These are phyloP conservation scores for Orestias chungarensis DNA, from an alignment of 2,797 vertebrate genomes.

Conservation along the genomic window DNA sequence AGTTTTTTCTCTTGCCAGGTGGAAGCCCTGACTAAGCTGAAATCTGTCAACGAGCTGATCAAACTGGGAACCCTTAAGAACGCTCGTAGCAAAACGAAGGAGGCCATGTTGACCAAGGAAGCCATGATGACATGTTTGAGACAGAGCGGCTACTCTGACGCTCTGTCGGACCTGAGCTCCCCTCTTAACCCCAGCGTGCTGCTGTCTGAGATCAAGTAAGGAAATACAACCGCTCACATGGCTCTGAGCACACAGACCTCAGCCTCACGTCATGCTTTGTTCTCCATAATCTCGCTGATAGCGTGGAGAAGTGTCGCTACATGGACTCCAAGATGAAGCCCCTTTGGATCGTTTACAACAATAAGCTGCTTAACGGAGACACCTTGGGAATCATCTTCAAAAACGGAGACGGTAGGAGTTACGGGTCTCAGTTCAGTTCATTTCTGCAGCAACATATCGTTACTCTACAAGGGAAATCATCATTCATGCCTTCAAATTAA, in stretches of 20 bases:
- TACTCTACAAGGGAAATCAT: too few relatives aligned
- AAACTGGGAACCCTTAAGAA: conserved; percentile 93
- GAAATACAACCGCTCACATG: background rate
- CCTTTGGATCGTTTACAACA: conserved; percentile 97
- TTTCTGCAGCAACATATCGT: too few relatives aligned
- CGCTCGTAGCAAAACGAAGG: conserved; percentile 88
- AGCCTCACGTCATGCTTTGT: background rate
- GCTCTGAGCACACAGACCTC: background rate
- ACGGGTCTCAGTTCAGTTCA: too few relatives aligned
- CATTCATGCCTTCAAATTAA: too few relatives aligned
- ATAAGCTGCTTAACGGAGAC: conserved; percentile 91
- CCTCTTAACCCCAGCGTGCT: conserved; percentile 92
- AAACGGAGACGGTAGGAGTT: conserved; percentile 92
- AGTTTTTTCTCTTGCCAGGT: conserved; percentile 76
- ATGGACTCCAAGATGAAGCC: conserved; percentile 99
- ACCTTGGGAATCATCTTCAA: conserved; percentile 95
- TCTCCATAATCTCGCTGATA: conserved; percentile 50
- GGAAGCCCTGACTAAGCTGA: conserved; percentile 95
- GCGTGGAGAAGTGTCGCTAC: conserved; percentile 95
- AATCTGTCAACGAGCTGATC: conserved; percentile 94
- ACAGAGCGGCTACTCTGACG: conserved; percentile 93
- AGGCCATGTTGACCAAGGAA: conserved; percentile 92
- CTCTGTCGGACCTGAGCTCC: conserved; percentile 91
- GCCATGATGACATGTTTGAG: conserved; percentile 94
- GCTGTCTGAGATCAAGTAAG: conserved; percentile 95